Evolutionary conservation across 2,113 vertebrate species (phyloP), one percentile per base, ranked within the genome.

Genomic region (Fulmarus glacialis): DNA sequence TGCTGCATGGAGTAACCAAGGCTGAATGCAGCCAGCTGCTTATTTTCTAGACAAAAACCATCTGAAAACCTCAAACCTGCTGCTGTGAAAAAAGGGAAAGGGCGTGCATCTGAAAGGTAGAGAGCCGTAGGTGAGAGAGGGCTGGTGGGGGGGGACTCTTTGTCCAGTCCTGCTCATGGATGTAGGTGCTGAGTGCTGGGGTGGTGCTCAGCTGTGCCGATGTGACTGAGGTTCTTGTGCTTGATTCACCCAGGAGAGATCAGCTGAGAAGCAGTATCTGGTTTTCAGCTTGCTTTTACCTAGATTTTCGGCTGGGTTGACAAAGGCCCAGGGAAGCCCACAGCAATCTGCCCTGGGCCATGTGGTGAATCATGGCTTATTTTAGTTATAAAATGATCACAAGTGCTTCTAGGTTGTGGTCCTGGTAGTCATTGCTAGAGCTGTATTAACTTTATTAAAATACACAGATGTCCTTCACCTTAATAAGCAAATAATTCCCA

Each of bases 21-120:
- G 45, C 48, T 77, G 15, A 3, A 19, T 34, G 59, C 2, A 7
- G n/a, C 45, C 67, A 83, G 50, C 48, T 62, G 50, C 53, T 88
- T 0, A 0, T 70, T 66, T 83, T 26, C 58, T n/a, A 55, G 89
- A 48, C 40, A 52, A 60, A 95, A 96, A 16, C 0, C 23, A 36
- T 4, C 29, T 17, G 58, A 50, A 82, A 94, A 67, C 23, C 13
- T 84, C 72, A 45, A 52, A 67, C 17, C 26, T 53, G 23, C 63
- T 91, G 24, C 67, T 60, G 6, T 53, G 36, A 6, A 42, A 42
- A 48, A 42, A 53, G 8, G 7, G 7, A 2, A 14, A 30, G 27
- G 36, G 3, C 19, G 11, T n/a, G 8, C 0, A 1, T 48, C 66
- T 58, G n/a, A 16, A 55, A 20, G 5, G 32, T 11, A 6, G 52